A percentile compares a stretch with the other conserved stretches of the same genome.
phyloP scores from a whole-genome alignment of 2,797 vertebrate species.

The Zenarchopterus dispar region DNA sequence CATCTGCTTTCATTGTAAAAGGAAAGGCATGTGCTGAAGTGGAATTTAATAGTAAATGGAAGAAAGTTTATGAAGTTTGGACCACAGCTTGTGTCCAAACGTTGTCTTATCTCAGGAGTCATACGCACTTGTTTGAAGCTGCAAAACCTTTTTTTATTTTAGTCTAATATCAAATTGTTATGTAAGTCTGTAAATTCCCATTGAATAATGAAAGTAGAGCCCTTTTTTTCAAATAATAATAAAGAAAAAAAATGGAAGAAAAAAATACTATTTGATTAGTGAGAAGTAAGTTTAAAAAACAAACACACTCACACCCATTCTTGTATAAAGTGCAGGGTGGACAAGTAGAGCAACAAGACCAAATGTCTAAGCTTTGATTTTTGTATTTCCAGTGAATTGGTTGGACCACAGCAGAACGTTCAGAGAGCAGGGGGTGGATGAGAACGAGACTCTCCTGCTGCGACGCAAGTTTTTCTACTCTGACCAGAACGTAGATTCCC shows the following conservation, averaged over 20 bases:
- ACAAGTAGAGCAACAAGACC: neutral
- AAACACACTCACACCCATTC: no score
- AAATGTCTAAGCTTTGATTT: neutral
- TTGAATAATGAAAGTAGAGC: no score
- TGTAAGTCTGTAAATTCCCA: no score
- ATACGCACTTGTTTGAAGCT: no score
- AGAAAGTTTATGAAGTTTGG: neutral
- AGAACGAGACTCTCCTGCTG: slow-evolving; percentile 92
- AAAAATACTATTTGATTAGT: neutral
- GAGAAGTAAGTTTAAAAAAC: no score
- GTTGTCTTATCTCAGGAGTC: neutral
- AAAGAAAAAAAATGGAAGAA: no score
- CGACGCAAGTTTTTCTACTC: slow-evolving; percentile 98
- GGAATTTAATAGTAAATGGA: no score
- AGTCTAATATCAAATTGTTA: no score
- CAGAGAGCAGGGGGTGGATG: slow-evolving; percentile 96
- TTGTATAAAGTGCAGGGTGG: no score
- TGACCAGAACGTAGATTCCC: slow-evolving; percentile 98
- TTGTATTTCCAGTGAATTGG: slow-evolving; percentile 90
- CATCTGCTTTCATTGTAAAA: neutral
- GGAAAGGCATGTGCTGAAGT: no score
- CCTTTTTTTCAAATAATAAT: no score
- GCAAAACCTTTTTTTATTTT: no score
- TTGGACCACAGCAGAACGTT: slow-evolving; percentile 98
- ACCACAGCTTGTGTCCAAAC: neutral